Conservation (phyloP, 2,113 vertebrate genomes). For the Mirza zaza region DNA sequence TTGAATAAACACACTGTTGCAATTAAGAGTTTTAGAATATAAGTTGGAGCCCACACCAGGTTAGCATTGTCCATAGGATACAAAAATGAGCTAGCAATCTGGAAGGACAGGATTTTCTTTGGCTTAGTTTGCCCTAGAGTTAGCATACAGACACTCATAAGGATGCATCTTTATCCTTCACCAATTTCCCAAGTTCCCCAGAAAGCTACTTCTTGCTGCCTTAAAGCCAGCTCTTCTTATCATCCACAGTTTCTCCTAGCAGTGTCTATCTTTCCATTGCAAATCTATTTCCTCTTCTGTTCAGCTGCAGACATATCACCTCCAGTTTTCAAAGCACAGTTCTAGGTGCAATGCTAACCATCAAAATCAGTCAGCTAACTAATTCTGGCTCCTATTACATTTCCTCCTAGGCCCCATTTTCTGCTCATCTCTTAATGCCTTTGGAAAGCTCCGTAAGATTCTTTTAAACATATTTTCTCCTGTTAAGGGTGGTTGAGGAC, state of each 20-base stretch:
- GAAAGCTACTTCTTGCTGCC: background rate
- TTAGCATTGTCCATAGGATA: conserved; percentile 51
- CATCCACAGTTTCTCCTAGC: background rate
- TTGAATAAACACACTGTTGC: conserved; percentile 58
- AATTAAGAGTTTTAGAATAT: conserved; percentile 48
- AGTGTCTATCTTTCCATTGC: background rate
- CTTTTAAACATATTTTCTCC: background rate
- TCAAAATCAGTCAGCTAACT: background rate
- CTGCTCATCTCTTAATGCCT: background rate
- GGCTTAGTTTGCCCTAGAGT: background rate
- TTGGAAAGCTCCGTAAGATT: background rate
- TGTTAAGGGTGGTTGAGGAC: background rate
- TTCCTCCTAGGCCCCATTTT: background rate
- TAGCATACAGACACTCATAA: background rate
- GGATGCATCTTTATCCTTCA: background rate
- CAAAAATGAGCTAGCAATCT: background rate
- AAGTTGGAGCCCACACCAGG: background rate
- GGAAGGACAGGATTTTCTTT: background rate
- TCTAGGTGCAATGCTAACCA: background rate
- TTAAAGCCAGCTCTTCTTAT: background rate
- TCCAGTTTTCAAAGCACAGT: background rate
- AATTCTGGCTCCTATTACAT: background rate
- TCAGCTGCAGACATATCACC: background rate
- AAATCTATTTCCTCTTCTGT: background rate
- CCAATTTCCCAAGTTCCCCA: background rate